These are phyloP conservation scores for Dorcus parallelipipedus DNA, from an alignment of 2,888 invertebrate genomes.

Conservation along the genomic window DNA sequence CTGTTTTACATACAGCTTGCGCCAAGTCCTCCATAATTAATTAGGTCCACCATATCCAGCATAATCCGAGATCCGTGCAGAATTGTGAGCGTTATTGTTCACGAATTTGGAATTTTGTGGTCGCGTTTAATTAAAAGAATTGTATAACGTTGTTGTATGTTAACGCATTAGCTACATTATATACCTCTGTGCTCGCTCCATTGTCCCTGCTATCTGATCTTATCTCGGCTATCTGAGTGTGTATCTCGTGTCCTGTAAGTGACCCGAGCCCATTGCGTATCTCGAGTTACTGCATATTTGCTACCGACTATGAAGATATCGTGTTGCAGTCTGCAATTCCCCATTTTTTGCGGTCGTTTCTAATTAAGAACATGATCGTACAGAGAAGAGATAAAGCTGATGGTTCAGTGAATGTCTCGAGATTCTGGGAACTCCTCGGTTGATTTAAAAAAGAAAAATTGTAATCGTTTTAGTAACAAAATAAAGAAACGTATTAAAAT, in stretches of 20 bases:
- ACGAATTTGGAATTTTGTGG: background rate
- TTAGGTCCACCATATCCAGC: slow-evolving; percentile 21
- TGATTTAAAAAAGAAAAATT: too few species aligned
- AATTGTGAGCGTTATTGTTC: background rate
- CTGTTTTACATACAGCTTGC: slow-evolving; percentile 40
- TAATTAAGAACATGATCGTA: too few species aligned
- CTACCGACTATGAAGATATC: too few species aligned
- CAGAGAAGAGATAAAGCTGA: too few species aligned
- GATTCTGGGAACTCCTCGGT: too few species aligned
- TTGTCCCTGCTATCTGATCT: slow-evolving; percentile 20
- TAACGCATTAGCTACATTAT: slow-evolving; percentile 30
- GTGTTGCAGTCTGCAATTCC: too few species aligned
- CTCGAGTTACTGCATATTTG: background rate
- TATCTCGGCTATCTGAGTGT: slow-evolving; percentile 15
- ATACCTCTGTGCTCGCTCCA: slow-evolving; percentile 19
- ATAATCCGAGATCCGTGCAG: background rate
- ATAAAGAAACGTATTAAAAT: too few species aligned
- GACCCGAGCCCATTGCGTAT: background rate
- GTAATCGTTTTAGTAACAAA: too few species aligned
- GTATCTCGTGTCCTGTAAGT: slow-evolving; percentile 12
- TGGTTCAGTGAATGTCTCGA: too few species aligned
- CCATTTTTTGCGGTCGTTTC: too few species aligned
- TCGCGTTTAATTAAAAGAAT: background rate
- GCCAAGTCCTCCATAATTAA: slow-evolving; percentile 37
- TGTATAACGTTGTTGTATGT: background rate